phyloP scores from a whole-genome alignment of 2,113 vertebrate genomes.

The Stegostoma tigrinum region DNA sequence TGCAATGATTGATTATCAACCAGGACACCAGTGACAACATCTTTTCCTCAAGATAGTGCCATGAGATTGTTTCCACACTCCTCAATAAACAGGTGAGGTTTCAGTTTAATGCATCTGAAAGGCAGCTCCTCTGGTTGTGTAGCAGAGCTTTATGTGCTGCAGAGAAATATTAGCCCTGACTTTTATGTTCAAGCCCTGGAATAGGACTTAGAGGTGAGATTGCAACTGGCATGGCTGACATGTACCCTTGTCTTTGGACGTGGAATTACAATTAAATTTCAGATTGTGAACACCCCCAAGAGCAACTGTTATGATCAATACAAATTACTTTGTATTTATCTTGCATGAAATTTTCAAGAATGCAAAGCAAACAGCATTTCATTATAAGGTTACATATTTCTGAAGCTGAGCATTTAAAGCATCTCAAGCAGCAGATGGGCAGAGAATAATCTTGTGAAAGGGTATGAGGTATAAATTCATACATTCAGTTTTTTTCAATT shows the following conservation, averaged over 20 bases:
- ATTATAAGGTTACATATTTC: background rate
- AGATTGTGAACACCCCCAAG: background rate
- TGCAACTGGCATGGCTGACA: no score
- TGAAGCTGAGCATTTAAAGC: background rate
- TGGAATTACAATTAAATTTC: background rate
- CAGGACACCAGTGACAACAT: no score
- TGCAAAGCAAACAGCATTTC: background rate
- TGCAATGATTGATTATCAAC: no score
- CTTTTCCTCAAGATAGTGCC: no score
- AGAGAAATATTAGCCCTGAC: no score
- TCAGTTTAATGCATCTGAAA: no score
- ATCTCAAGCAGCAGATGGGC: background rate
- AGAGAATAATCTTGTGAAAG: background rate
- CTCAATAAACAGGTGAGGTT: no score
- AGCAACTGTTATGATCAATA: background rate
- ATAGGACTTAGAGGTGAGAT: no score
- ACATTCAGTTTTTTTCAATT: background rate
- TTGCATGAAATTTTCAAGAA: background rate
- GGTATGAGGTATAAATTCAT: background rate
- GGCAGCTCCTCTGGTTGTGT: no score
- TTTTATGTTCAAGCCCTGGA: no score
- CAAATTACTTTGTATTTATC: background rate
- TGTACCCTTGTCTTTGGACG: background rate
- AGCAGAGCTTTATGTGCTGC: no score
- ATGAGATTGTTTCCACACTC: no score